Evolutionary conservation across 2,113 vertebrate genomes (phyloP).

Genomic region (Pangasianodon gigas): DNA sequence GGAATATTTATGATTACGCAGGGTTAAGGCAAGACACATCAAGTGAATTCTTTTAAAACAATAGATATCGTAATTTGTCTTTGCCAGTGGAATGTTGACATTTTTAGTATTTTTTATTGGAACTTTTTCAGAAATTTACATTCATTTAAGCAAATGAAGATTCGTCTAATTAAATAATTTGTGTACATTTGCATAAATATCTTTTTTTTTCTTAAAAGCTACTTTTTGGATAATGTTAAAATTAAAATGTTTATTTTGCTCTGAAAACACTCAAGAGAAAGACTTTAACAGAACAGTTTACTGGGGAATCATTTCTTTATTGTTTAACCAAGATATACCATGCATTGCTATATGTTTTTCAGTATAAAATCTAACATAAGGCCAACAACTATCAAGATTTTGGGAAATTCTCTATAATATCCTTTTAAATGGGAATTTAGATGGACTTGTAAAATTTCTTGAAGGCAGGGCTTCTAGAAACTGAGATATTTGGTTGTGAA

Average conservation of each 20-base stretch:
- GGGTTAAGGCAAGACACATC: neutral
- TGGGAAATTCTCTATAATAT: neutral
- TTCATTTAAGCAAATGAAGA: neutral
- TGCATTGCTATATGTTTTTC: neutral
- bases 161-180: neutral
- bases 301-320: neutral
- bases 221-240: neutral
- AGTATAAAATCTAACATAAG: neutral
- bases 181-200: neutral
- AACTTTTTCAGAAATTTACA: neutral
- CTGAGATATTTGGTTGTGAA: neutral
- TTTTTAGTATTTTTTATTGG: neutral
- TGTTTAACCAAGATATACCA: neutral
- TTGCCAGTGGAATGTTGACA: neutral
- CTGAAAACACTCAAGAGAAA: neutral
- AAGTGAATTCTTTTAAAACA: neutral
- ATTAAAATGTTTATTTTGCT: neutral
- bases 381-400: neutral
- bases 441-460: neutral
- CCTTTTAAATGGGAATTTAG: neutral
- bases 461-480: neutral
- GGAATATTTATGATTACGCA: neutral
- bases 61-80: neutral
- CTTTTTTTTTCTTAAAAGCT: neutral
- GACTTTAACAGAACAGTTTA: neutral